Conservation (phyloP, 2,888 invertebrate species). For the Caenorhabditis japonica region DNA sequence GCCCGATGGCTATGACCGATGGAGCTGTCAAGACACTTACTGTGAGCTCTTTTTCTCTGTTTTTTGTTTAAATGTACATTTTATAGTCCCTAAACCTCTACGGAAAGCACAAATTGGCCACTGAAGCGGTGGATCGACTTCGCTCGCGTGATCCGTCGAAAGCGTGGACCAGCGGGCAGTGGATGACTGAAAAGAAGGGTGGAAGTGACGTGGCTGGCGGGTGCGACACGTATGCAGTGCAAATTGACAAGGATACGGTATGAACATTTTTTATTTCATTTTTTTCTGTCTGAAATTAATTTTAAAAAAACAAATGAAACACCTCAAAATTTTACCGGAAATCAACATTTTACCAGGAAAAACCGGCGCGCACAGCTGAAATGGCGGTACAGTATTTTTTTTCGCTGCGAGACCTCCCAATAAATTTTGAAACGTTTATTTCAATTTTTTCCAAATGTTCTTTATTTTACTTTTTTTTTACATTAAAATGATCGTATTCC, state of each 20-base stretch:
- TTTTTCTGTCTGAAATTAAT: neutral
- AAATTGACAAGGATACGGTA: constrained; percentile 61
- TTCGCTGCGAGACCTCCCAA: too few relatives aligned
- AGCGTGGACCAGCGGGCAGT: constrained; percentile 82
- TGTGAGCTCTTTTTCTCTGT: constrained; percentile 63
- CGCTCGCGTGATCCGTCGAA: constrained; percentile 56
- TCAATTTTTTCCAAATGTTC: too few relatives aligned
- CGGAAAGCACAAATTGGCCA: constrained; percentile 49
- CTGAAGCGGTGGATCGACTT: constrained; percentile 56
- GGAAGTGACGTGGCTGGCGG: constrained; percentile 81
- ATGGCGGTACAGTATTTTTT: too few relatives aligned
- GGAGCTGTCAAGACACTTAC: constrained; percentile 81
- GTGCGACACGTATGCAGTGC: constrained; percentile 70
- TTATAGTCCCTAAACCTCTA: constrained; percentile 52
- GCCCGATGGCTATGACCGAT: constrained; percentile 82
- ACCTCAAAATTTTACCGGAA: too few relatives aligned
- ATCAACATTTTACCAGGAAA: too few relatives aligned
- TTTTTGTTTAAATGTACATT: neutral
- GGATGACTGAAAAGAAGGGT: constrained; percentile 82
- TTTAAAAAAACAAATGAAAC: too few relatives aligned
- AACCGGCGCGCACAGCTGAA: too few relatives aligned
- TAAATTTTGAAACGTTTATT: too few relatives aligned
- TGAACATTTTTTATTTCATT: neutral
- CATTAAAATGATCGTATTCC: too few relatives aligned
- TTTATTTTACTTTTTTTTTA: too few relatives aligned